A percentile compares a stretch with the other conserved stretches of the same genome.
Evolutionary conservation across 2,888 invertebrate genomes (phyloP).

Genomic region (Heliconius sara): DNA sequence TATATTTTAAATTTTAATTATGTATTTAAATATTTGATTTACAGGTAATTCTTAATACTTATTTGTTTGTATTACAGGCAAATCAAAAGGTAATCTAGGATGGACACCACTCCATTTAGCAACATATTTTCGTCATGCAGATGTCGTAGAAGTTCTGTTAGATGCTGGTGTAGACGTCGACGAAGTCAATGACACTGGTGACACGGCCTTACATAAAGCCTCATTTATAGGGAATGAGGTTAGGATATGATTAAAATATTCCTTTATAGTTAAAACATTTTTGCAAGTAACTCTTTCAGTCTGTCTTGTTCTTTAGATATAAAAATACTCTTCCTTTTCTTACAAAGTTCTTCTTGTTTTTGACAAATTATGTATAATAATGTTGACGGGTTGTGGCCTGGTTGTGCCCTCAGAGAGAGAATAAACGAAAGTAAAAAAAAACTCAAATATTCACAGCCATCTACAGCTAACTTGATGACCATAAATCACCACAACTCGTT

Average conservation of each 20-base stretch:
- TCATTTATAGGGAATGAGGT: constrained; percentile 88
- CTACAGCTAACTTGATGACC: too few relatives aligned
- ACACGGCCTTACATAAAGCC: constrained; percentile 87
- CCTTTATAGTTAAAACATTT: neutral
- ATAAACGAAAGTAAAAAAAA: too few relatives aligned
- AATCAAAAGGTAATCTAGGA: constrained; percentile 86
- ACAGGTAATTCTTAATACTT: too few relatives aligned
- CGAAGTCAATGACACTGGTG: constrained; percentile 86
- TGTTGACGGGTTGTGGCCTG: too few relatives aligned
- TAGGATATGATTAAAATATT: neutral
- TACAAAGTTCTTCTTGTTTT: too few relatives aligned
- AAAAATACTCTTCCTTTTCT: neutral
- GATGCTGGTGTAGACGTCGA: constrained; percentile 85
- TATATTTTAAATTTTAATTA: neutral
- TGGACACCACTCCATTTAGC: constrained; percentile 88
- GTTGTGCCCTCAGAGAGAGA: neutral
- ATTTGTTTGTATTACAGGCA: constrained; percentile 66
- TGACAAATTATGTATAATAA: neutral
- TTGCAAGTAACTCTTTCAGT: neutral
- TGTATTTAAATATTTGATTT: too few relatives aligned
- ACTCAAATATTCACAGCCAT: too few relatives aligned
- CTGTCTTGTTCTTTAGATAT: neutral
- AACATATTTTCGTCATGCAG: constrained; percentile 86
- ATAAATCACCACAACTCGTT: too few relatives aligned
- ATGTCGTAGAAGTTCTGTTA: constrained; percentile 83